A percentile compares a stretch with the other conserved stretches of the same genome.
phyloP scores from a whole-genome alignment of 2,797 vertebrate genomes.

The Cuniculus paca region DNA sequence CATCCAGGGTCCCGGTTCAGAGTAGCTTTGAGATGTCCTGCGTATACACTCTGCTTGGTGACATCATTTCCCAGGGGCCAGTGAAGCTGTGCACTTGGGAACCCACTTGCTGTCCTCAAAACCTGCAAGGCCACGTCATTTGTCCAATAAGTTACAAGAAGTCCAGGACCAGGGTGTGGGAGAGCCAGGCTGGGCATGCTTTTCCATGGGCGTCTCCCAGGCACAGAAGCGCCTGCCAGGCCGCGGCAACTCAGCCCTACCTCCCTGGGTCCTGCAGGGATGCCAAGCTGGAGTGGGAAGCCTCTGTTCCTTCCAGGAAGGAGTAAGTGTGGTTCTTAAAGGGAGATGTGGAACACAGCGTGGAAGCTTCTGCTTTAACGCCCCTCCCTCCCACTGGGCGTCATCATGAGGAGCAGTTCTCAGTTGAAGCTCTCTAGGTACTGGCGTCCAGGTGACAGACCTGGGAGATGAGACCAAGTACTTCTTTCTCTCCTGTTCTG shows the following conservation, averaged over 20 bases:
- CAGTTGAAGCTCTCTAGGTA: background rate
- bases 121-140: rapidly evolving
- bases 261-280: background rate
- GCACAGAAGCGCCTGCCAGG: background rate
- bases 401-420: no score
- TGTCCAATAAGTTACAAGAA: rapidly evolving
- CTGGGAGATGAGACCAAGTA: background rate
- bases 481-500: background rate
- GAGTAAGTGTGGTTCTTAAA: background rate
- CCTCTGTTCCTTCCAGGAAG: background rate
- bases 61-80: background rate
- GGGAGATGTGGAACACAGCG: background rate
- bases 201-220: background rate
- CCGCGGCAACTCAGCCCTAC: rapidly evolving
- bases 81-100: background rate
- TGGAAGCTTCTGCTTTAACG: rapidly evolving
- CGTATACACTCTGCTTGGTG: background rate
- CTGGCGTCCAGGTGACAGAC: background rate
- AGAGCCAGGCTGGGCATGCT: background rate
- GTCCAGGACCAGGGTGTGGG: background rate
- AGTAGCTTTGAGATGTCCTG: rapidly evolving
- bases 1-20: background rate
- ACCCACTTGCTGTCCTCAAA: background rate
- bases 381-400: background rate
- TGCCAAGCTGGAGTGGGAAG: no score